Conservation (phyloP, 2,113 vertebrate genomes). For the Aspidoscelis tigris region DNA sequence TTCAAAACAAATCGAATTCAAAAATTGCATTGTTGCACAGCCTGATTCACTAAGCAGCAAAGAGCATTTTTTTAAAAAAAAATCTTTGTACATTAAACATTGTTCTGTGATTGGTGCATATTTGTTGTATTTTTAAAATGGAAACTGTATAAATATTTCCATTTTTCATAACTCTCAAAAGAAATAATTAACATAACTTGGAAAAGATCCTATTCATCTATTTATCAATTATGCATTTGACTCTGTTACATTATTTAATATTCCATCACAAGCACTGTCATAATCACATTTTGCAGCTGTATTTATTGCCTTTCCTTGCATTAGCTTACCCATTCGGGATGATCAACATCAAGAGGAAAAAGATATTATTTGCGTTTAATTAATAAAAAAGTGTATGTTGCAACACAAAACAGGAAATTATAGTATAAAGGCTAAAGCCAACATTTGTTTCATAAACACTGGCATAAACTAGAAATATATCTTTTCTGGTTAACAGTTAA, state of each 20-base stretch:
- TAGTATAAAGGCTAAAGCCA: neutral
- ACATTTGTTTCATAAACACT: neutral
- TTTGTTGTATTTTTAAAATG: constrained; percentile 59
- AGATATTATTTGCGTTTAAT: constrained; percentile 43
- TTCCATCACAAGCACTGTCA: constrained; percentile 51
- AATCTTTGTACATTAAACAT: constrained; percentile 47
- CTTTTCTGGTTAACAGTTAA: neutral
- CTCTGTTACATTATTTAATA: constrained; percentile 62
- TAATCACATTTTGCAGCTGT: constrained; percentile 45
- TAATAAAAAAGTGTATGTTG: neutral
- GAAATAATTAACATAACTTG: constrained; percentile 67
- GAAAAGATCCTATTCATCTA: constrained; percentile 51
- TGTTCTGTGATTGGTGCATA: constrained; percentile 59
- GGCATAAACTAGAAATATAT: neutral
- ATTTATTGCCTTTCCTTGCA: constrained; percentile 51
- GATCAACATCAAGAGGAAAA: constrained; percentile 35
- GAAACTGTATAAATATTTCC: constrained; percentile 49
- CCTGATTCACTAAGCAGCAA: constrained; percentile 65
- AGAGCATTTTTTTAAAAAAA: constrained; percentile 38
- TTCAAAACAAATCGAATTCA: too few species aligned
- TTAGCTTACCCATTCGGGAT: constrained; percentile 44
- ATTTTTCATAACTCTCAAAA: constrained; percentile 68
- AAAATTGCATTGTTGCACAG: constrained; percentile 33
- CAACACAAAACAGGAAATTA: neutral
- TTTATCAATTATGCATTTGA: constrained; percentile 64